Evolutionary conservation across 2,113 vertebrate species (phyloP).

Genomic region (Hypomesus transpacificus): DNA sequence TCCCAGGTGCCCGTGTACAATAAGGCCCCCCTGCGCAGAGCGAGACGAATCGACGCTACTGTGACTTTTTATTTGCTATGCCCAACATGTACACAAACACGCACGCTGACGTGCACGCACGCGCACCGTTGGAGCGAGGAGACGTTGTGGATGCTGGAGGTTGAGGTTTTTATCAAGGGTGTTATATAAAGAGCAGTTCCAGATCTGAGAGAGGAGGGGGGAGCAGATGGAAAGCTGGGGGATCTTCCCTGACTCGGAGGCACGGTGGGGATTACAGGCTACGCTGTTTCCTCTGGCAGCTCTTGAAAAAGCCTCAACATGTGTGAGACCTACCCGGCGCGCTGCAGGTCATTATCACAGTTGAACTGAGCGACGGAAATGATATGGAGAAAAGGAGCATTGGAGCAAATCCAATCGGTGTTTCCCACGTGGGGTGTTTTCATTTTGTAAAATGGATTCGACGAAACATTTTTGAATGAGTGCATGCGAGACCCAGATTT

Average conservation of each 20-base stretch:
- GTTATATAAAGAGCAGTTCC: slow-evolving; percentile 62
- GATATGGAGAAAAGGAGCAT: slow-evolving; percentile 22
- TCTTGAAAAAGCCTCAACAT: slow-evolving; percentile 31
- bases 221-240: slow-evolving; percentile 37
- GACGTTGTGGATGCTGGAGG: slow-evolving; percentile 20
- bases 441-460: neutral
- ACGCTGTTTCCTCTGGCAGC: neutral
- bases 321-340: slow-evolving; percentile 18
- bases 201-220: slow-evolving; percentile 21
- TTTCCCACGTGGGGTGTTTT: slow-evolving; percentile 10
- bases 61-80: slow-evolving; percentile 65
- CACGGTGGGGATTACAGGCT: slow-evolving; percentile 37
- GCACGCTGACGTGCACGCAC: neutral
- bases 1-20: slow-evolving; percentile 41
- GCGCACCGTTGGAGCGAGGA: slow-evolving; percentile 23
- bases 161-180: slow-evolving; percentile 42
- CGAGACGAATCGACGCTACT: slow-evolving; percentile 65
- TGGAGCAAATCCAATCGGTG: neutral
- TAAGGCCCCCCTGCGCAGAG: slow-evolving; percentile 38
- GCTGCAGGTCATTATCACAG: slow-evolving; percentile 29
- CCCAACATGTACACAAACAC: neutral
- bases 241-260: slow-evolving; percentile 7
- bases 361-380: slow-evolving; percentile 27
- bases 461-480: too few species aligned
- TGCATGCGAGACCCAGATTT: too few species aligned